These are phyloP conservation scores for Aleiodes sp. DNA, from an alignment of 1,140 invertebrate genomes.

Conservation along the genomic window DNA sequence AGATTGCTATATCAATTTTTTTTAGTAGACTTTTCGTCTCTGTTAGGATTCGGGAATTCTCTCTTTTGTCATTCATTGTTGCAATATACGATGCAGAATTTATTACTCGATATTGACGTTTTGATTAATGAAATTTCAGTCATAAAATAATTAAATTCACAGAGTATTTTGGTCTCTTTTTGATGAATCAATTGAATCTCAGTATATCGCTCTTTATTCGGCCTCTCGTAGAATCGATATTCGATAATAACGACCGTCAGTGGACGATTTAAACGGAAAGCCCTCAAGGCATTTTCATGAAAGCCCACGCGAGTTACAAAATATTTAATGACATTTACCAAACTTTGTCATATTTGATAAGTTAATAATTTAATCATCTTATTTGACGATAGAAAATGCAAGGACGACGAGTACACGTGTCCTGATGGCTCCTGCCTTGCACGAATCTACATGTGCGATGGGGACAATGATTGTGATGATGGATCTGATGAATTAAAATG, in stretches of 20 bases:
- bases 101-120: too few relatives aligned
- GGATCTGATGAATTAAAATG: conserved; percentile 70
- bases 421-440: conserved; percentile 73
- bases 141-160: neutral
- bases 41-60: too few relatives aligned
- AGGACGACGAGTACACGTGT: conserved; percentile 69
- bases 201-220: neutral
- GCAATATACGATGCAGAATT: too few relatives aligned
- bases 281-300: neutral
- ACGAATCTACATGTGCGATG: conserved; percentile 70
- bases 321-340: too few relatives aligned
- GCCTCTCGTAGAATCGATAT: neutral
- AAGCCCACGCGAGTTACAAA: neutral
- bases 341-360: neutral
- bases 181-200: neutral
- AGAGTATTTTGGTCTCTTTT: neutral
- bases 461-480: conserved; percentile 71
- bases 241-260: neutral
- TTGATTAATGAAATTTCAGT: neutral
- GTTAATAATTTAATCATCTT: neutral
- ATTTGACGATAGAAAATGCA: conserved; percentile 61
- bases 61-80: too few relatives aligned
- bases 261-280: neutral
- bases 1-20: too few relatives aligned
- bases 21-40: too few relatives aligned